Evolutionary conservation across 2,797 vertebrate species (phyloP), one percentile per base, ranked within the genome.

Genomic region (Coilia nasus): DNA sequence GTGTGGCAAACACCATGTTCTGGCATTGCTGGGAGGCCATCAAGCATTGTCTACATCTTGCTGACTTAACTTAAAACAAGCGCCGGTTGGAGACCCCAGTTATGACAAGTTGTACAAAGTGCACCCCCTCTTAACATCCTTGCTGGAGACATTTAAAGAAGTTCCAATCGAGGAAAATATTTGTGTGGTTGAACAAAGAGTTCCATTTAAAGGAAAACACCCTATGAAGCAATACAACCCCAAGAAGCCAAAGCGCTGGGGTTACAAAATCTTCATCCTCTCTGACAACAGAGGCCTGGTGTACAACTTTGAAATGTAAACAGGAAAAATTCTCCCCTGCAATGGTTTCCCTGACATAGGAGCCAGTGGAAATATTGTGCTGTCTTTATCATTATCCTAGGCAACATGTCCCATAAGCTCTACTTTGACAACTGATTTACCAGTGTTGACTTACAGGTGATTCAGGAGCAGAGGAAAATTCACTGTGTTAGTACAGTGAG

Each of bases 21-120:
- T 23, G 83, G 54, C 44, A 81, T 31, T 78, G 46, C 59, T 86
- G 86, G 86, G 78, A 86, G 3, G 31, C 83, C 21, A 86, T 84
- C 46, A 84, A 86, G 31, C 60, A 17, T 44, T 64, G 67, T 35
- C 83, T 86, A 12, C 85, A 86, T 44, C 59, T 86, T 35, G 25
- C 28, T 46, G 56, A 86, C n/a, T n/a, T 47, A 84, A 82, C 41
- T 35, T 17, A 62, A 67, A 56, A 10, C 86, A 84, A 67, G 7
- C 28, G 64, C 83, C 86, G 35, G 54, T 21, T 81, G 83, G 75
- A 81, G 54, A 84, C 54, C 86, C 78, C 67, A 78, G 14, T 17
- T 81, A 84, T 71, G 86, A 82, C 83, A 86, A 81, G 44, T 57
- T 86, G 54, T 83, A 60, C 71, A 83, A 83, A 25, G 71, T 86